These are phyloP conservation scores for Vulpes ferrilata DNA, from an alignment of 2,113 vertebrate genomes.

Conservation along the genomic window DNA sequence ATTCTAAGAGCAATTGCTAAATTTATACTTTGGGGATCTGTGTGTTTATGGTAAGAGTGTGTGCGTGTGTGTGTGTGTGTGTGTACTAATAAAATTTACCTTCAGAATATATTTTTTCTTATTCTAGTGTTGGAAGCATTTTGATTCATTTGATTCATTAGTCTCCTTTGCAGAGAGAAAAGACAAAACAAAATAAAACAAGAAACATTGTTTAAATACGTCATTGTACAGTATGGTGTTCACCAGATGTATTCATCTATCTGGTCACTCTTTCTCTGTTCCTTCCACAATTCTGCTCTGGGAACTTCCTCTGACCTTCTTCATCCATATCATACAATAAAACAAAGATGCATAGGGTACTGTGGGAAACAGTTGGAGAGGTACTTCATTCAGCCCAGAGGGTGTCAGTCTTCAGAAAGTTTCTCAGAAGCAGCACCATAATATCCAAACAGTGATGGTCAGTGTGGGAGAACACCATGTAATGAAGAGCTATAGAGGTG, in stretches of 20 bases:
- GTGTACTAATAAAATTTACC: neutral
- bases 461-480: neutral
- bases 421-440: neutral
- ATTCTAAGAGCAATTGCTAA: neutral
- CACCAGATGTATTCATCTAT: neutral
- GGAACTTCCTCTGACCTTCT: neutral
- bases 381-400: fast-evolving
- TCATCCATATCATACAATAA: neutral
- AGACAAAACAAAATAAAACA: neutral
- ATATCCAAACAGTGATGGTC: neutral
- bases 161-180: neutral
- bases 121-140: neutral
- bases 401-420: neutral
- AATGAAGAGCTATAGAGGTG: neutral
- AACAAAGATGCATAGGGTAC: neutral
- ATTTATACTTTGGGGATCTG: neutral
- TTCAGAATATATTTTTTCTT: neutral
- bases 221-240: neutral
- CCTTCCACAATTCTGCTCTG: neutral
- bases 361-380: neutral
- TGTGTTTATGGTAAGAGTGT: neutral
- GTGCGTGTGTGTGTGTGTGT: neutral
- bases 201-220: neutral
- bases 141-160: slow-evolving; percentile 14
- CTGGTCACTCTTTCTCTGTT: neutral